Evolutionary conservation across 2,113 vertebrate genomes (phyloP), one percentile per base, ranked within the genome.

Genomic region (Zosterops pallidus): DNA sequence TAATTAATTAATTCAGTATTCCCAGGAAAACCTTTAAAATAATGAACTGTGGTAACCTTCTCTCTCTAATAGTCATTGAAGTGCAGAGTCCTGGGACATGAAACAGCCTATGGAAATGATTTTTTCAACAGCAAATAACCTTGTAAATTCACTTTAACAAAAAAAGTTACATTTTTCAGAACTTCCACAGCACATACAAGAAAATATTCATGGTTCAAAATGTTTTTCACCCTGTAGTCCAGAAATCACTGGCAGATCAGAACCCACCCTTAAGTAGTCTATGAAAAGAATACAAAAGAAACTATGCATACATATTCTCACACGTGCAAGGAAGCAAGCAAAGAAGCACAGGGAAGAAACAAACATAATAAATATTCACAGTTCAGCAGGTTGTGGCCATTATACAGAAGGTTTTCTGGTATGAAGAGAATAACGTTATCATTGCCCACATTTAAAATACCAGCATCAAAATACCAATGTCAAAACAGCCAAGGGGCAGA

Each of bases 31-130:
- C 37, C 13, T 79, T 88, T 55, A 68, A 53, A 74, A 62, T 21
- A 57, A 56, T 28, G n/a, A 67, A 13, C 19, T 49, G 5, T 46
- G 22, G 42, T 82, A 85, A 55, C 20, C 29, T 75, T 49, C 37
- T 37, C n/a, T 44, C 35, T 83, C 2, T n/a, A 80, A 46, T 4
- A 49, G 65, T 7, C 53, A 18, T 6, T 53, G 26, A 67, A 50
- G 47, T 44, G 71, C 55, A 56, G 41, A 64, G 33, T 14, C 7
- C 35, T 5, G 1, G 42, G 35, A 46, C 3, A 4, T n/a, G 55
- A 57, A 79, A 57, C 0, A 2, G n/a, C 24, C 57, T 67, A 19
- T 0, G 0, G 33, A 41, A 53, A 50, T 42, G 5, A 65, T 37
- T 84, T 88, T 94, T 70, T 74, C 60, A 81, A 74, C 18, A 95